These are phyloP conservation scores for Venusia cambrica DNA, from an alignment of 2,888 invertebrate species.

Conservation along the genomic window DNA sequence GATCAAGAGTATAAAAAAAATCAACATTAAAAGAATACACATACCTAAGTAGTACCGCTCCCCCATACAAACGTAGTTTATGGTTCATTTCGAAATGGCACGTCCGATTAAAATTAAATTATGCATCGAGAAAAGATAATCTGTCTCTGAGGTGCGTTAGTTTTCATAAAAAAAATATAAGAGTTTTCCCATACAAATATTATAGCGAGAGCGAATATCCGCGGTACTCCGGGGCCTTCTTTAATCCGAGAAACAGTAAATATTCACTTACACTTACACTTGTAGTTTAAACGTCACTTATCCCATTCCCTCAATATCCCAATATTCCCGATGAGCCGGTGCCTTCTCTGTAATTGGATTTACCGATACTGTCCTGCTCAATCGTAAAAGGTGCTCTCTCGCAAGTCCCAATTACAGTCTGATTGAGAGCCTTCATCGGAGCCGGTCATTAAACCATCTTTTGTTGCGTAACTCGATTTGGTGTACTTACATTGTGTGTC, in stretches of 20 bases:
- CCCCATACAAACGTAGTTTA: too few species aligned
- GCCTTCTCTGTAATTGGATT: conserved; percentile 24
- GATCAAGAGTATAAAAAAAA: too few species aligned
- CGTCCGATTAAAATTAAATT: too few species aligned
- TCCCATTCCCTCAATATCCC: conserved; percentile 16
- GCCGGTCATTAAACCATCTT: conserved; percentile 51
- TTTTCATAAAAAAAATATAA: too few species aligned
- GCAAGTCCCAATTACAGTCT: conserved; percentile 58
- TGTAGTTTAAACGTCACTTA: conserved; percentile 18
- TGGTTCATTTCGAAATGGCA: too few species aligned
- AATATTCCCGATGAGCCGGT: conserved; percentile 11
- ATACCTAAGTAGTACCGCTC: too few species aligned
- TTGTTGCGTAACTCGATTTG: conserved; percentile 21
- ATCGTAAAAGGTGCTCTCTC: conserved; percentile 58
- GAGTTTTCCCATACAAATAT: too few species aligned
- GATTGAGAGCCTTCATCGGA: conserved; percentile 56
- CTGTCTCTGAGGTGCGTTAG: too few species aligned
- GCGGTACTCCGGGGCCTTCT: too few species aligned
- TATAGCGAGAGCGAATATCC: too few species aligned
- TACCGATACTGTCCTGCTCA: conserved; percentile 18
- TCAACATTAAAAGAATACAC: too few species aligned
- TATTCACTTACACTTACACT: conserved; percentile 12
- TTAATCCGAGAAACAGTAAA: conserved; percentile 10
- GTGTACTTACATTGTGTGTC: conserved; percentile 7
- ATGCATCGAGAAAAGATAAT: too few species aligned